Percentiles rank a stretch among this genome's conserved stretches.
These are phyloP conservation scores for Tinea trinotella DNA, from an alignment of 2,888 invertebrate genomes.

Conservation along the genomic window DNA sequence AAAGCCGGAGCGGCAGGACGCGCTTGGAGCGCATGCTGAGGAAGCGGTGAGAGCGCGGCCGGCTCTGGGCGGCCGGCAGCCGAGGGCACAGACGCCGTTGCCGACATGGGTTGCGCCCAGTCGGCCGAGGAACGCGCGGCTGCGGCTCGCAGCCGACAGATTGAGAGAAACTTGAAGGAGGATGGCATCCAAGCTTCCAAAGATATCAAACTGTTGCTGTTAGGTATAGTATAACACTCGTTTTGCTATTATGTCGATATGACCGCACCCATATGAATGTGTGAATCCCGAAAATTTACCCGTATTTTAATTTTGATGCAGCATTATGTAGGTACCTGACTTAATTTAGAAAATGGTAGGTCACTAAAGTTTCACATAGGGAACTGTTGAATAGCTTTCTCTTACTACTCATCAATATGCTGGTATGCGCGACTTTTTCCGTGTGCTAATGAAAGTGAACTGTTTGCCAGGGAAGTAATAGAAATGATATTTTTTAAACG, in stretches of 20 bases:
- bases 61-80: constrained; percentile 67
- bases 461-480: constrained; percentile 8
- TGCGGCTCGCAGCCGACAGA: constrained; percentile 96
- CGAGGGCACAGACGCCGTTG: constrained; percentile 62
- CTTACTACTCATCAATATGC: constrained; percentile 51
- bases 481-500: neutral
- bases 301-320: neutral
- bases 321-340: neutral
- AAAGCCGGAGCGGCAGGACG: constrained; percentile 57
- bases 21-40: constrained; percentile 66
- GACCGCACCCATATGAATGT: constrained; percentile 12
- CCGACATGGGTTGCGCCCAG: constrained; percentile 98
- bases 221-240: constrained; percentile 80
- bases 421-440: constrained; percentile 44
- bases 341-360: neutral
- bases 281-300: too few relatives aligned
- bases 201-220: constrained; percentile 97
- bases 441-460: constrained; percentile 51
- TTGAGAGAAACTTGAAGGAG: constrained; percentile 98
- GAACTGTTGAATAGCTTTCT: constrained; percentile 39
- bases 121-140: constrained; percentile 99
- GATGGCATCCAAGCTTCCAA: constrained; percentile 98
- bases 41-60: constrained; percentile 75
- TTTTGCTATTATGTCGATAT: neutral
- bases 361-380: neutral